phyloP scores from a whole-genome alignment of 2,113 vertebrate species.

The Tautogolabrus adspersus region DNA sequence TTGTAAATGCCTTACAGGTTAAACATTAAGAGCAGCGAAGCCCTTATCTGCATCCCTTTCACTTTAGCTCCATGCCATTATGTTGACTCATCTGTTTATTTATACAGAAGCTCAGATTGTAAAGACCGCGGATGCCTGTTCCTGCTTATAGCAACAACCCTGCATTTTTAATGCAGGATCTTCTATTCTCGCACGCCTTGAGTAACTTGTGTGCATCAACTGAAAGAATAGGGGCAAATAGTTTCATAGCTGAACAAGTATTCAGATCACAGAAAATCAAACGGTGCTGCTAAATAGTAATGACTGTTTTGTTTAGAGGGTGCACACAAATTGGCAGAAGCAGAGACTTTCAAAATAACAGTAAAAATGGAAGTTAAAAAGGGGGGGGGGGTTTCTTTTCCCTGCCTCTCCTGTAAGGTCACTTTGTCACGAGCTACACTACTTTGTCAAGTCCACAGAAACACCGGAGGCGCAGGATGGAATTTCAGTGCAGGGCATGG shows the following conservation, averaged over 20 bases:
- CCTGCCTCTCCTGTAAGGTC: constrained; percentile 12
- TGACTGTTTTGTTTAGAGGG: constrained; percentile 32
- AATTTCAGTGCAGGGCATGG: constrained; percentile 37
- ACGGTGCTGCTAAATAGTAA: constrained; percentile 21
- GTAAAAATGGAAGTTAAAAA: not conserved
- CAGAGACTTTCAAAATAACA: not conserved
- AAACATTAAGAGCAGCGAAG: constrained; percentile 45
- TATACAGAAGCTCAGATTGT: constrained; percentile 48
- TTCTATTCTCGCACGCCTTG: constrained; percentile 34
- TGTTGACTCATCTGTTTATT: constrained; percentile 65
- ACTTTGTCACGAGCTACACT: constrained; percentile 12
- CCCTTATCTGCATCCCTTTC: constrained; percentile 38
- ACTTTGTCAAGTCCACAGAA: constrained; percentile 37
- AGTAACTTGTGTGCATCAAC: constrained; percentile 16
- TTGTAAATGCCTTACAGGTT: constrained; percentile 61
- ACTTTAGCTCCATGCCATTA: not conserved
- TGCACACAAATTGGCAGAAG: constrained; percentile 7
- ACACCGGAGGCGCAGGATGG: constrained; percentile 49
- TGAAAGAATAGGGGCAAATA: constrained; percentile 53
- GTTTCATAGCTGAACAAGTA: constrained; percentile 21
- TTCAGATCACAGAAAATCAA: constrained; percentile 28
- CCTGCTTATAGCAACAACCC: constrained; percentile 57
- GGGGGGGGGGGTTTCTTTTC: constrained; percentile 5
- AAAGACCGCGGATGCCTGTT: constrained; percentile 51
- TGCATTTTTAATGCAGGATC: constrained; percentile 69